Evolutionary conservation across 2,113 vertebrate genomes (phyloP).

Genomic region (Gambusia affinis): DNA sequence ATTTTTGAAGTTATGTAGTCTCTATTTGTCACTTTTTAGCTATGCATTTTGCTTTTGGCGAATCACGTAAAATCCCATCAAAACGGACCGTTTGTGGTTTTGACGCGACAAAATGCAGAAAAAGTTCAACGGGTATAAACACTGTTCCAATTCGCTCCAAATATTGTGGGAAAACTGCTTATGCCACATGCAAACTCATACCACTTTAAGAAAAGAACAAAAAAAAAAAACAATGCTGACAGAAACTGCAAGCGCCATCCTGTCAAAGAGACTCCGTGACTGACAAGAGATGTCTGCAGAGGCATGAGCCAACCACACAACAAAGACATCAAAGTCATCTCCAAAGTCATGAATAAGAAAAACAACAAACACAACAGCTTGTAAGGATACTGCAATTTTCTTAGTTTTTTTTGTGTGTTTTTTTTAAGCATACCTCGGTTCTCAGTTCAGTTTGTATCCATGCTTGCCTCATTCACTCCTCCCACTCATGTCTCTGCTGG

Average conservation of each 20-base stretch:
- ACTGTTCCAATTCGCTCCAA: background rate
- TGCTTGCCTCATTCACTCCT: background rate
- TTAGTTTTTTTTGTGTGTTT: background rate
- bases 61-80: background rate
- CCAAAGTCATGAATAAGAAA: background rate
- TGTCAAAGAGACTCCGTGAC: background rate
- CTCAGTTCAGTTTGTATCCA: background rate
- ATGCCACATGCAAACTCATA: background rate
- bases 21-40: background rate
- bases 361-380: background rate
- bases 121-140: background rate
- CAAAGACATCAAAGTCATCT: background rate
- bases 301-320: background rate
- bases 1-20: background rate
- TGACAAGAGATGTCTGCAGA: background rate
- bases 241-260: background rate
- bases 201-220: background rate
- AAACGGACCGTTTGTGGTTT: background rate
- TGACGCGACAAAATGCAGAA: background rate
- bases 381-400: background rate
- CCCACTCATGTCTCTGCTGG: conserved; percentile 24
- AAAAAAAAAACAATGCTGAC: background rate
- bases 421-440: conserved; percentile 7
- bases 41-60: background rate
- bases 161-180: background rate